Evolutionary conservation across 1,140 invertebrate genomes (phyloP), one percentile per base, ranked within the genome.

Genomic region (Riptortus pedestris): DNA sequence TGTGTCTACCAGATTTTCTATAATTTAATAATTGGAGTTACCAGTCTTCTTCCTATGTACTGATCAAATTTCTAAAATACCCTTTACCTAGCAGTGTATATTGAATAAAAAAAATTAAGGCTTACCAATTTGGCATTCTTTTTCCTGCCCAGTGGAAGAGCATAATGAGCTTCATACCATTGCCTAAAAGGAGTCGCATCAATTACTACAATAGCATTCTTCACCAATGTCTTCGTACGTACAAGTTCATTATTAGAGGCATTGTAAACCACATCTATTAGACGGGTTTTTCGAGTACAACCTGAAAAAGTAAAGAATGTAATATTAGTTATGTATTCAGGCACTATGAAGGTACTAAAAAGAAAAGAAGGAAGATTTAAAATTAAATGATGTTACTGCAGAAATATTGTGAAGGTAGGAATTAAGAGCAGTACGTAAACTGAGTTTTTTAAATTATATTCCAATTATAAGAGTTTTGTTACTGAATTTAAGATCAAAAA

Each of bases 231-330:
- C 77, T 99, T 99, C 66, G 96, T 99, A 78, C 97, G 84, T 29
- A 99, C 96, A 81, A 99, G 83, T 77, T 98, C 96, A 75, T 96
- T 96, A 82, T 98, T 99, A 65, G 92, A 96, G 18, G 97, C 94
- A 80, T 99, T 99, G 83, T 99, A 99, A 14, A 99, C 92, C 55
- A 98, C 95, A 80, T 99, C 97, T 73, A 99, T 96, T 71, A 99
- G 91, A 85, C 96, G 89, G 29, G 96, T 95, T 78, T 96, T 98
- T 55, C 93, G 84, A 14, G 96, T 87, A 67, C 85, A 78, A 68
- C 80, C 84, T 86, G 65, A 55, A 75, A 74, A 64, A 29, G 64
- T 24, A 61, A 45, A 26, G 2, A 33, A 22, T n/a, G 24, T 47
- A 26, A 64, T 66, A 63, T 27, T 66, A 61, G 45, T n/a, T n/a